Evolutionary conservation across 2,888 invertebrate genomes (phyloP), one percentile per base, ranked within the genome.

Genomic region (Oeneis ivallda): DNA sequence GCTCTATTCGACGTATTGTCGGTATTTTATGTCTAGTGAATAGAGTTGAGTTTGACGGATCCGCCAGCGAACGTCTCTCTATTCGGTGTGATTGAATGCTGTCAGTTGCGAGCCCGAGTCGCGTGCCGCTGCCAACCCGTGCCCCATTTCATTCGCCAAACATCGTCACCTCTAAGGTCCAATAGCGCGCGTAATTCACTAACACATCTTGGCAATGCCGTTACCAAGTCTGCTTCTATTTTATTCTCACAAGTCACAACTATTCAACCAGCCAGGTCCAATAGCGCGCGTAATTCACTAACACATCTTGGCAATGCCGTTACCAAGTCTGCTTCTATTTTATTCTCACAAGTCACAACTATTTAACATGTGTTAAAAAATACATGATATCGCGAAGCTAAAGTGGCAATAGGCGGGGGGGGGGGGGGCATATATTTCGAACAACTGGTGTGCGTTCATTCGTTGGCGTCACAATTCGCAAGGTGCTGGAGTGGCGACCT

Each of bases 121-220:
- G 70, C 72, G 73, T 75, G 67, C 75, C 75, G 57, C 60, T 69
- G 77, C 75, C 81, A 85, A 87, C 87, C 87, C 83, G 81, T 75
- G 83, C 79, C 80, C 83, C 74, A 79, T 71, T 77, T 78, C 80
- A 78, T 82, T 81, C 77, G 87, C 84, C 86, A 87, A 87, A 82
- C 84, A 82, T 83, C 81, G 78, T 79, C 83, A 82, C 85, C 78
- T 84, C 82, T 86, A 26, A 26, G 26, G 26, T 26, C 26, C 5
- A 88, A 87, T 88, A 87, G 85, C 83, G 79, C 74, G 74, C 77
- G 77, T 85, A 85, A 83, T 86, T 87, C 77, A 84, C 81, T 83
- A 82, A 84, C 82, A 32, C 37, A 39, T 61, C 52, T 50, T 52
- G n/a, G 52, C 52, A 61, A 52, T 52, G 52, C 10, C 15, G n/a